phyloP scores from a whole-genome alignment of 2,797 vertebrate species.

The Chaunax sp. region DNA sequence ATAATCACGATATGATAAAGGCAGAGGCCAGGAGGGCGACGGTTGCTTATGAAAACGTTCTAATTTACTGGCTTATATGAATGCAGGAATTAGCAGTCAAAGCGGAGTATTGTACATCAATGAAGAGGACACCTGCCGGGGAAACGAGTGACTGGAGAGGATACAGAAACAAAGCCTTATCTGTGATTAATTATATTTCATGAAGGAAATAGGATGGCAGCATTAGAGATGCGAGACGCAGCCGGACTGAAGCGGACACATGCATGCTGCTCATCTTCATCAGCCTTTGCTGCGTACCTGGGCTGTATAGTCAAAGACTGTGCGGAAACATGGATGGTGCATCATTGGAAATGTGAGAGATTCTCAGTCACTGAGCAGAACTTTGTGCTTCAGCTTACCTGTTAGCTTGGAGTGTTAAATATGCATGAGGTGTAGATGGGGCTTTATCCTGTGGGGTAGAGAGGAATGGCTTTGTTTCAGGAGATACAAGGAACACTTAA shows the following conservation, averaged over 20 bases:
- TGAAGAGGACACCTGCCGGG: constrained; percentile 50
- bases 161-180: constrained; percentile 23
- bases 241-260: neutral
- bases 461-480: constrained; percentile 53
- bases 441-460: constrained; percentile 46
- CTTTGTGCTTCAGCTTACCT: constrained; percentile 47
- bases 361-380: constrained; percentile 19
- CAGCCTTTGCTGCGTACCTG: no score
- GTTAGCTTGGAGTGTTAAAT: constrained; percentile 63
- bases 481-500: constrained; percentile 52
- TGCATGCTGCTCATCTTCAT: neutral
- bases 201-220: neutral
- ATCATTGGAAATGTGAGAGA: constrained; percentile 18
- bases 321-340: constrained; percentile 18
- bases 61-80: constrained; percentile 53
- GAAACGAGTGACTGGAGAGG: constrained; percentile 25
- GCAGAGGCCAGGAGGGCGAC: constrained; percentile 51
- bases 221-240: neutral
- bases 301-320: constrained; percentile 16
- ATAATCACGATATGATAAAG: constrained; percentile 69
- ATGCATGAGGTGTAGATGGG: constrained; percentile 53
- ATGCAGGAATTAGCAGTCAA: constrained; percentile 47
- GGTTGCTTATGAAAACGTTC: constrained; percentile 55
- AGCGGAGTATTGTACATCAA: constrained; percentile 26
- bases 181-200: constrained; percentile 22